A percentile compares a stretch with the other conserved stretches of the same genome.
phyloP scores from a whole-genome alignment of 2,888 invertebrate genomes.

The Pantelozetes paolii region DNA sequence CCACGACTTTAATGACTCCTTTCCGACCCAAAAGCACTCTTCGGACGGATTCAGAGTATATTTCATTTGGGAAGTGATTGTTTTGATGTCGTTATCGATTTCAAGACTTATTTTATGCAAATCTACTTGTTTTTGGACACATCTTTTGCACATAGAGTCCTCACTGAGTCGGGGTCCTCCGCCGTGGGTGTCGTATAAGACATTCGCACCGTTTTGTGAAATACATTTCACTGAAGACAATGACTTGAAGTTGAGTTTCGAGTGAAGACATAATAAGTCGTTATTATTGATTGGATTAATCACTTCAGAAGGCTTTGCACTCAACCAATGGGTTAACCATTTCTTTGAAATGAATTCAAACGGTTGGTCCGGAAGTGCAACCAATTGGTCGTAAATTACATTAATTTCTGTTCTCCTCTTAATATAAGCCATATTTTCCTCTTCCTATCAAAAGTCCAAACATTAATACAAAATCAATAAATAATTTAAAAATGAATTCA shows the following conservation, averaged over 20 bases:
- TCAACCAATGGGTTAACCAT: slow-evolving; percentile 59
- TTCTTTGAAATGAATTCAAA: slow-evolving; percentile 58
- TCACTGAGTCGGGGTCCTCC: slow-evolving; percentile 55
- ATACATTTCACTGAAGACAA: slow-evolving; percentile 56
- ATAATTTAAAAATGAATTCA: slow-evolving; percentile 31
- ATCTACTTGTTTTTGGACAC: slow-evolving; percentile 57
- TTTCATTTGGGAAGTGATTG: slow-evolving; percentile 54
- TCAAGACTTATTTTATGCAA: slow-evolving; percentile 55
- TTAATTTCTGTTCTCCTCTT: background rate
- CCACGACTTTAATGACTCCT: slow-evolving; percentile 59
- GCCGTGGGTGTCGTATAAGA: slow-evolving; percentile 55
- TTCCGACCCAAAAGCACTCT: slow-evolving; percentile 58
- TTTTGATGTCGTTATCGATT: slow-evolving; percentile 58
- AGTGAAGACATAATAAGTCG: slow-evolving; percentile 55
- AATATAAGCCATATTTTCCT: background rate
- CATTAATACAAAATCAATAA: background rate
- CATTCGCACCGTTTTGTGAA: slow-evolving; percentile 53
- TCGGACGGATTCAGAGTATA: slow-evolving; percentile 49
- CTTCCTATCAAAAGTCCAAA: background rate
- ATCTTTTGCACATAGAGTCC: slow-evolving; percentile 52
- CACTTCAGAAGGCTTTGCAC: slow-evolving; percentile 48
- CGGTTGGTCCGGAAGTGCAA: slow-evolving; percentile 45
- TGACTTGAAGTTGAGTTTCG: slow-evolving; percentile 55
- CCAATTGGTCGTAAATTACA: slow-evolving; percentile 48
- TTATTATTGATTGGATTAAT: slow-evolving; percentile 56